A percentile compares a stretch with the other conserved stretches of the same genome.
Evolutionary conservation across 92 coral and sea anemone species (phyloP).

Genomic region (Porites cylindrica): DNA sequence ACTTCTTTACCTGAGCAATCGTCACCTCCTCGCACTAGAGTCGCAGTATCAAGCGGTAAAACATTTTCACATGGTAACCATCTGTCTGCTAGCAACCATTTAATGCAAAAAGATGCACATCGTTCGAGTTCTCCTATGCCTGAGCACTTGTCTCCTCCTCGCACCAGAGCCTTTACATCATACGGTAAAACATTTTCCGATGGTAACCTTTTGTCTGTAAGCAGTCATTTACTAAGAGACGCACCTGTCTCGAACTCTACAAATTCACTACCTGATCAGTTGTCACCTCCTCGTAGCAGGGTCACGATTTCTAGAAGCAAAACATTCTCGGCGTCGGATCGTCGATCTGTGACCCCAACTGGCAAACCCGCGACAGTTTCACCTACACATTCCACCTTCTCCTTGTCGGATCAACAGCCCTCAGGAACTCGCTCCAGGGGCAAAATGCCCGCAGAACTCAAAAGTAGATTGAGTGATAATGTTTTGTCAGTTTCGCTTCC

Average conservation of each 20-base stretch:
- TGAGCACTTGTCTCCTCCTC: conserved; percentile 8
- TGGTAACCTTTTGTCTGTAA: neutral
- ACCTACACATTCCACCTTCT: neutral
- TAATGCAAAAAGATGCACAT: too few species aligned
- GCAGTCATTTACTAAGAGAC: neutral
- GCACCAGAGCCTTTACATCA: neutral
- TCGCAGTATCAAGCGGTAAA: too few species aligned
- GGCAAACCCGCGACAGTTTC: neutral
- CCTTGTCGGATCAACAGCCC: neutral
- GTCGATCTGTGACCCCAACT: neutral
- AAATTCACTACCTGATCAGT: neutral
- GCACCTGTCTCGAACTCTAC: neutral
- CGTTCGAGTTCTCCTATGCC: neutral
- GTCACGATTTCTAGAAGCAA: neutral
- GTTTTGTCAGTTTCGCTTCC: conserved; percentile 15
- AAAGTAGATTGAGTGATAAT: neutral
- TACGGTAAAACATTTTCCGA: neutral
- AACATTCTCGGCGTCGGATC: conserved; percentile 25
- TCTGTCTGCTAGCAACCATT: too few species aligned
- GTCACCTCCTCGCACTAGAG: neutral
- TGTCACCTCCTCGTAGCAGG: neutral
- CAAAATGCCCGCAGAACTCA: neutral
- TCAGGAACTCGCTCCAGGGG: neutral
- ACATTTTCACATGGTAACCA: too few species aligned
- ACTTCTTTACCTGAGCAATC: neutral